Conservation (phyloP, 2,797 vertebrate species). For the Linurgus olivaceus region DNA sequence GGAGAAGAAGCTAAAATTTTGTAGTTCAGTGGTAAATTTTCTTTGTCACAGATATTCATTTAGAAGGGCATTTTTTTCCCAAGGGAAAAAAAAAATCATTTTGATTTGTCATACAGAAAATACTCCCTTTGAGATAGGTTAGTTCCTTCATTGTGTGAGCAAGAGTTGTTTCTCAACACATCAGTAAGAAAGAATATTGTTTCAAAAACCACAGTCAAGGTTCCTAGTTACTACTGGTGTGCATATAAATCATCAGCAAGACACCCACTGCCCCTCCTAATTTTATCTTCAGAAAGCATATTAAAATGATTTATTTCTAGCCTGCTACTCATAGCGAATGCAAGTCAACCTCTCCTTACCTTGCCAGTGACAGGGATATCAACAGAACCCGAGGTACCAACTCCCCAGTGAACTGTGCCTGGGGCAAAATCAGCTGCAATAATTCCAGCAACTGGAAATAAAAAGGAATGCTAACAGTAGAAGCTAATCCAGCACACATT, state of each 20-base stretch:
- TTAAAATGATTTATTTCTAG: slow-evolving; percentile 59
- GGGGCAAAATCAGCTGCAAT: slow-evolving; percentile 86
- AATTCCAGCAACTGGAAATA: slow-evolving; percentile 80
- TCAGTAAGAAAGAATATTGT: slow-evolving; percentile 21
- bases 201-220: neutral
- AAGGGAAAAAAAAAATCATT: neutral
- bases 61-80: neutral
- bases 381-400: slow-evolving; percentile 86
- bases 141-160: neutral
- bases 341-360: slow-evolving; percentile 72
- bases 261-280: neutral
- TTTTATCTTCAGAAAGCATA: slow-evolving; percentile 54
- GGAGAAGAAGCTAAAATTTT: neutral
- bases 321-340: slow-evolving; percentile 28
- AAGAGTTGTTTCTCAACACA: neutral
- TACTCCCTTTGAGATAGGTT: neutral
- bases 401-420: slow-evolving; percentile 82
- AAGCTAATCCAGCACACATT: slow-evolving; percentile 45
- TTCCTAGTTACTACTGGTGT: neutral
- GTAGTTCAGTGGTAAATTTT: neutral
- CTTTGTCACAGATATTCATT: neutral
- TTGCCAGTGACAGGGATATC: slow-evolving; percentile 86
- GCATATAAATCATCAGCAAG: slow-evolving; percentile 21
- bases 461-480: slow-evolving; percentile 58
- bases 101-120: neutral